Evolutionary conservation across 2,888 invertebrate genomes (phyloP), one percentile per base, ranked within the genome.

Genomic region (Sarcophaga variegata): DNA sequence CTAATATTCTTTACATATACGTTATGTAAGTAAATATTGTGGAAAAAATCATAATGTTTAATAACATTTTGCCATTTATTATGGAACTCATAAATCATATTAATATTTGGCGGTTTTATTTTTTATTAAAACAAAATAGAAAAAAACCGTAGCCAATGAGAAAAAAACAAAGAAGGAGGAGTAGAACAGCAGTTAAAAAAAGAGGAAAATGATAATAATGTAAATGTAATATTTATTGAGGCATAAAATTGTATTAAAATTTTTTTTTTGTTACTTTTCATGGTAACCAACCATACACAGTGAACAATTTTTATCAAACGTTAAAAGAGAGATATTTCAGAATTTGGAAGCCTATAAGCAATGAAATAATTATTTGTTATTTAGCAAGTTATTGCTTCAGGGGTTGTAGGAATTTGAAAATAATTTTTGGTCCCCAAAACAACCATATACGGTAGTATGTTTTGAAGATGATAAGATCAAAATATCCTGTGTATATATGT

Each of bases 171-270:
- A 64, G 3, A 6, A 54, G 17, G 4, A 12, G 54, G 3, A 54
- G 54, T 54, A 17, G 17, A 17, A 54, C 12, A 54, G 17, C 12
- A 54, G 4, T 54, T 8, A 22, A 54, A 45, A 45, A n/a, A 67
- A 67, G 37, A 37, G 8, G 37, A 2, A 27, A 54, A 59, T 17
- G 25, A 75, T 54, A 79, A n/a, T 69, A 59, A 75, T 47, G 47
- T 75, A 79, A 83, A 79, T 79, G 79, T 37, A 83, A 83, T 83
- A 84, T 81, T 84, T 84, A 81, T 81, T 81, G 84, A 81, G 76
- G 84, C 84, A 80, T 81, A 76, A 81, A 84, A 84, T 84, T 84
- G 80, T 67, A 76, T 84, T 84, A 84, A n/a, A 84, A 54, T 72
- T 75, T 80, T 70, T 47, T 47, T 47, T 69, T 20, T n/a, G 11